Conservation (phyloP, 2,113 vertebrate genomes). For the Nothobranchius furzeri region DNA sequence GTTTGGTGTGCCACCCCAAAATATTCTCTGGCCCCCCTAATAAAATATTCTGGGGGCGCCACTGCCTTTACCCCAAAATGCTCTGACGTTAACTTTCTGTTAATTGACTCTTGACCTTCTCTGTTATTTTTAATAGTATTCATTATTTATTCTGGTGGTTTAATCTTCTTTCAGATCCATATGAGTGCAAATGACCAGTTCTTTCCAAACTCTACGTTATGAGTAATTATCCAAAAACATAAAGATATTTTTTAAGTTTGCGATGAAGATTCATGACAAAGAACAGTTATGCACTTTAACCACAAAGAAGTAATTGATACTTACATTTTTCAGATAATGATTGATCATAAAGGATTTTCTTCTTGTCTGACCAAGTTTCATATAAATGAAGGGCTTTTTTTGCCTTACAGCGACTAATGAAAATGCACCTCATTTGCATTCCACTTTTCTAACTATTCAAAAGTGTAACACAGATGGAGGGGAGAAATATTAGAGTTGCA, state of each 20-base stretch:
- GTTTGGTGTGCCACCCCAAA: too few relatives aligned
- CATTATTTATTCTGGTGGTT: slow-evolving; percentile 6
- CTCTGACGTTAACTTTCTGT: slow-evolving; percentile 31
- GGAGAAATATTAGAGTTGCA: slow-evolving; percentile 53
- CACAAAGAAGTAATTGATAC: slow-evolving; percentile 17
- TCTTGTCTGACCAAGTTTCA: slow-evolving; percentile 29
- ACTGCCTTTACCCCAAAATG: slow-evolving; percentile 19
- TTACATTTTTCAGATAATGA: slow-evolving; percentile 10
- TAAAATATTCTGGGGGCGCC: too few relatives aligned
- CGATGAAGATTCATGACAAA: slow-evolving; percentile 8
- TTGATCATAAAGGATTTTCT: slow-evolving; percentile 18
- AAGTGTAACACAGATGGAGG: slow-evolving; percentile 54
- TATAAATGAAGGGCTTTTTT: slow-evolving; percentile 31
- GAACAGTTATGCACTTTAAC: slow-evolving; percentile 7
- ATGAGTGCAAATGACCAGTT: slow-evolving; percentile 11
- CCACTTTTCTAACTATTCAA: slow-evolving; percentile 57
- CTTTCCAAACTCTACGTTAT: slow-evolving; percentile 6
- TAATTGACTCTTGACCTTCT: slow-evolving; percentile 45
- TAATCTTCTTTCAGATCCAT: slow-evolving; percentile 13
- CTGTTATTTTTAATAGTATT: slow-evolving; percentile 50
- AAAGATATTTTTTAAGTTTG: background rate
- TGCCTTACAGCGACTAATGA: slow-evolving; percentile 48
- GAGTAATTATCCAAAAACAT: slow-evolving; percentile 10
- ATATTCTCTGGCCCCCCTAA: too few relatives aligned
- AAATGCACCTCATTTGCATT: slow-evolving; percentile 58